Percentiles rank a stretch among this genome's conserved stretches.
These are phyloP conservation scores for Agelastica alni DNA, from an alignment of 2,888 invertebrate genomes.

Conservation along the genomic window DNA sequence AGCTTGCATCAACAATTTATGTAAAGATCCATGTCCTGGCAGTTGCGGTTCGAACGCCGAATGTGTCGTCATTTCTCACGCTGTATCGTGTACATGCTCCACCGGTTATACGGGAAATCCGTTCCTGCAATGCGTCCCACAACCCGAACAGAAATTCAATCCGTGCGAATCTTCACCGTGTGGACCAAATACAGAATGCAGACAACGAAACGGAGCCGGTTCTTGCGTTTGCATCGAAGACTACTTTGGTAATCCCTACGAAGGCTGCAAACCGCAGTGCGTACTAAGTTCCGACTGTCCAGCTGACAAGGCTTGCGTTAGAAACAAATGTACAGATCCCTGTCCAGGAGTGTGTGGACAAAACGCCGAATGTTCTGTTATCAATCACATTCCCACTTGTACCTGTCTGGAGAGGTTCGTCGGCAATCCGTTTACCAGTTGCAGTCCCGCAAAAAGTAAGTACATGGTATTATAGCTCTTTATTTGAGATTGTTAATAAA, in stretches of 20 bases:
- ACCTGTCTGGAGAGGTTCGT: slow-evolving; percentile 73
- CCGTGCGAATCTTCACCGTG: slow-evolving; percentile 88
- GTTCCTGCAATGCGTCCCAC: slow-evolving; percentile 74
- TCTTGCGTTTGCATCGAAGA: slow-evolving; percentile 80
- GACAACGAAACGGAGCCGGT: slow-evolving; percentile 76
- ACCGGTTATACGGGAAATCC: slow-evolving; percentile 80
- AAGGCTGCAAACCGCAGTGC: slow-evolving; percentile 86
- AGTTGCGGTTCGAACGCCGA: slow-evolving; percentile 81
- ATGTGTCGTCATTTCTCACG: slow-evolving; percentile 78
- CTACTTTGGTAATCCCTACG: slow-evolving; percentile 84
- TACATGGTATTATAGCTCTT: too few species aligned
- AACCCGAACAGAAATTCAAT: slow-evolving; percentile 64
- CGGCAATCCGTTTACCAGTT: slow-evolving; percentile 72
- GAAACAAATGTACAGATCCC: slow-evolving; percentile 84
- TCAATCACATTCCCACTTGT: slow-evolving; percentile 86
- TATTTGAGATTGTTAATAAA: too few species aligned
- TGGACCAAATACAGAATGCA: slow-evolving; percentile 81
- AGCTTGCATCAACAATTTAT: slow-evolving; percentile 81
- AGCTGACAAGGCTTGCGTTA: slow-evolving; percentile 78
- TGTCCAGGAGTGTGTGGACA: slow-evolving; percentile 85
- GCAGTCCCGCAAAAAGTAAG: slow-evolving; percentile 51
- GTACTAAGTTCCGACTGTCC: slow-evolving; percentile 84
- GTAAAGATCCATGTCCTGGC: slow-evolving; percentile 80
- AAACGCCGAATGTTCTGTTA: slow-evolving; percentile 80
- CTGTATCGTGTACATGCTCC: slow-evolving; percentile 79